Base-by-base conservation (phyloP, 1,140 invertebrate genomes). In the Drosophila rufa region DNA sequence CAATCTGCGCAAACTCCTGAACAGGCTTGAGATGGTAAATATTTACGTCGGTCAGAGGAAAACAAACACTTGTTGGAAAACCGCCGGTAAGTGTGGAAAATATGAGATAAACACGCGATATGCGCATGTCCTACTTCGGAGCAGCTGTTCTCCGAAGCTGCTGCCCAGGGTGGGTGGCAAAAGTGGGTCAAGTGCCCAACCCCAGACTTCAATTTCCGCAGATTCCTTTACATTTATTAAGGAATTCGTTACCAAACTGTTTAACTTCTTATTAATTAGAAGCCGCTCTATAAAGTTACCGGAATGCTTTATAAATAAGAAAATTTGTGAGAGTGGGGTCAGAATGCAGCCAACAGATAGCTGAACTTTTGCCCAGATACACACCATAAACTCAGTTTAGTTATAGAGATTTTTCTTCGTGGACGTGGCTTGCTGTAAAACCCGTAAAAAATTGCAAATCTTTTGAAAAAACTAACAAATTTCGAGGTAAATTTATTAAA, bases 371-470 rank as follows among this genome's bases (percentile, higher is more conserved):
- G 17, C 64, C 56, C 78, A 82, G 82, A 91, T 91, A 91, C 82
- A 91, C 66, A 87, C 79, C 19, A 48, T 64, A 56, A 65, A 67
- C 53, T 58, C 91, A 89, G 62, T 92, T 91, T 77, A 91, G 83
- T 85, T 84, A 66, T 87, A 92, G 78, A 92, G 80, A 89, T 86
- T 89, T 91, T 89, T 92, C 84, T 70, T 82, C 82, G 87, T 87
- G 82, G 84, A 79, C 81, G 76, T 79, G 75, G 73, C 79, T 77
- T 64, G 62, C 64, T 51, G 75, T 75, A 30, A 80, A 84, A 91
- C 75, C 82, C 75, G 79, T 92, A 90, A 92, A 92, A 92, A 92
- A 92, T 92, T 92, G 91, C 91, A 92, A 92, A 92, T 92, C 82
- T 92, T 90, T 92, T 92, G 79, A 92, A 92, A 80, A 92, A 92